These are phyloP conservation scores for Catharus minimus DNA, from an alignment of 2,113 vertebrate species.

Conservation along the genomic window DNA sequence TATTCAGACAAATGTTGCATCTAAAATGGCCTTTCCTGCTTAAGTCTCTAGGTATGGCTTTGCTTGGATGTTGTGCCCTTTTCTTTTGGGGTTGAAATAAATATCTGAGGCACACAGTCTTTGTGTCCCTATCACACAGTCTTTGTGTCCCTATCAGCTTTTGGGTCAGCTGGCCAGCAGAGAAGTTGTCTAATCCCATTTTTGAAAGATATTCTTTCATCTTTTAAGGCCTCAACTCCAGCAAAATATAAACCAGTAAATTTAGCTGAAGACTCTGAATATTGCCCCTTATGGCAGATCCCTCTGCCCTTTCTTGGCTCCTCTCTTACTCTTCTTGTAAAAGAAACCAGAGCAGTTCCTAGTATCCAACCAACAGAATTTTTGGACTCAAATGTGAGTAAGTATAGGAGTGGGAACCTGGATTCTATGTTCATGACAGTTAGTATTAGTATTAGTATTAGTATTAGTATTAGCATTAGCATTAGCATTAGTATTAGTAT, in stretches of 20 bases:
- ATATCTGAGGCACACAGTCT: background rate
- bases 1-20: background rate
- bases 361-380: background rate
- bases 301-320: background rate
- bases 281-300: background rate
- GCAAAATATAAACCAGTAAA: background rate
- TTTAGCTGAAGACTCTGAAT: background rate
- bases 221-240: background rate
- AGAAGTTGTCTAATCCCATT: background rate
- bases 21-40: background rate
- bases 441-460: background rate
- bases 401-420: background rate
- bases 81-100: background rate
- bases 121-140: background rate
- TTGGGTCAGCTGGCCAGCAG: background rate
- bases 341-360: background rate
- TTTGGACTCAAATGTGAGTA: background rate
- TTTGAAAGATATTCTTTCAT: background rate
- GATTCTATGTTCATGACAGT: background rate
- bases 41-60: background rate
- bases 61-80: background rate
- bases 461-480: background rate
- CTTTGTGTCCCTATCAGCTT: background rate
- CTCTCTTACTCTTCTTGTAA: background rate
- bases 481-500: accelerated